A percentile compares a stretch with the other conserved stretches of the same genome.
These are phyloP conservation scores for Neuroscelio doddi DNA, from an alignment of 2,888 invertebrate species.

Conservation along the genomic window DNA sequence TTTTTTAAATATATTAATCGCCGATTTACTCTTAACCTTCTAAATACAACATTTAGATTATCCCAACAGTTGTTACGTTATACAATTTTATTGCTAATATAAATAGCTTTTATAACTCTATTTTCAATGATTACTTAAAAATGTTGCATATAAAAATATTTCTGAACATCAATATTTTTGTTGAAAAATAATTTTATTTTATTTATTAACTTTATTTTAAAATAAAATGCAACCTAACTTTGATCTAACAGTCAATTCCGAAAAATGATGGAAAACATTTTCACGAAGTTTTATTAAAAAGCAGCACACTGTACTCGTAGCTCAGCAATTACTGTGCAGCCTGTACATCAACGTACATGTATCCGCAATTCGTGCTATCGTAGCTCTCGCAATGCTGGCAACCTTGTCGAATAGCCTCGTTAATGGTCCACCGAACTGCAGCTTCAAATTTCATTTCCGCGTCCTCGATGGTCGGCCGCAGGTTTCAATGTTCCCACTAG, in stretches of 20 bases:
- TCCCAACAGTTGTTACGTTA: no score
- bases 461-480: slow-evolving; percentile 31
- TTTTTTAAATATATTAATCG: no score
- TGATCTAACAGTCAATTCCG: not conserved
- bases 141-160: no score
- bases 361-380: slow-evolving; percentile 34
- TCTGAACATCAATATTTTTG: no score
- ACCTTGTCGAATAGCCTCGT: slow-evolving; percentile 49
- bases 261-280: not conserved
- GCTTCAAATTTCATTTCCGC: slow-evolving; percentile 55
- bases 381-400: slow-evolving; percentile 27
- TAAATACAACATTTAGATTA: no score
- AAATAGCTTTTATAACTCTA: no score
- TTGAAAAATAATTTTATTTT: no score
- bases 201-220: no score
- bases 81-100: no score
- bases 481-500: slow-evolving; percentile 42
- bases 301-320: not conserved
- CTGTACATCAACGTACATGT: slow-evolving; percentile 22
- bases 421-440: slow-evolving; percentile 49
- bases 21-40: no score
- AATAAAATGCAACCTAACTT: no score
- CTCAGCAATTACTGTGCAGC: slow-evolving; percentile 20
- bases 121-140: no score
- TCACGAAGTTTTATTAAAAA: not conserved